These are phyloP conservation scores for Leptestheria dahalacensis DNA, from an alignment of 1,140 invertebrate genomes.

Conservation along the genomic window DNA sequence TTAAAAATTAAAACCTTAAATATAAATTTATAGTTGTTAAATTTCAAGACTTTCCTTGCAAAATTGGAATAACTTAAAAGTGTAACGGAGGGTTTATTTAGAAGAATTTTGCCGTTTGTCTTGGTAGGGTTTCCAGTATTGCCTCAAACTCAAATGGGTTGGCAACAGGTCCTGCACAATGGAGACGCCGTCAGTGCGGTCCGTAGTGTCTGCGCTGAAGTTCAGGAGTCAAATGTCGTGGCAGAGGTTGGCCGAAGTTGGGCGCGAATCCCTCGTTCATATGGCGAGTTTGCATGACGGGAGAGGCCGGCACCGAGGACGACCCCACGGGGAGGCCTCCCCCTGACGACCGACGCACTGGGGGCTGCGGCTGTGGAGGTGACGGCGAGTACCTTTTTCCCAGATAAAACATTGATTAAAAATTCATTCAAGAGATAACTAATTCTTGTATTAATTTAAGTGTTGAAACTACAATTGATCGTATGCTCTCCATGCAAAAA, in stretches of 20 bases:
- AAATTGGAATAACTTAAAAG: too few relatives aligned
- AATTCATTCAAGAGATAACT: neutral
- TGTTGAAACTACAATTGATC: neutral
- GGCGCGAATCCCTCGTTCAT: slow-evolving; percentile 1
- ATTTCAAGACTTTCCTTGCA: too few relatives aligned
- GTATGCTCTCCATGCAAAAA: too few relatives aligned
- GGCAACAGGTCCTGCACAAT: too few relatives aligned
- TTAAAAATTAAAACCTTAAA: too few relatives aligned
- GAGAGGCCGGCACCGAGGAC: slow-evolving; percentile 16
- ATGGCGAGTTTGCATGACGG: slow-evolving; percentile 14
- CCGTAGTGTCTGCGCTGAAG: slow-evolving; percentile 39
- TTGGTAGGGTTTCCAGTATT: too few relatives aligned
- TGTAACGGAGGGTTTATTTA: too few relatives aligned
- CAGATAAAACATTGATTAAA: neutral
- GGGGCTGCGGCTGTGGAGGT: slow-evolving; percentile 11
- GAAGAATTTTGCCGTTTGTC: too few relatives aligned
- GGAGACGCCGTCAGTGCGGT: neutral
- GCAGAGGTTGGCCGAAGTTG: neutral
- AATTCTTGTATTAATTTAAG: neutral
- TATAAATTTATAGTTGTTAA: too few relatives aligned
- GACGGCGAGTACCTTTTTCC: slow-evolving; percentile 10
- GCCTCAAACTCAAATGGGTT: too few relatives aligned
- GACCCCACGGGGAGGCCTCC: slow-evolving; percentile 8
- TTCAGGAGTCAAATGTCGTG: slow-evolving; percentile 49
- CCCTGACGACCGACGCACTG: slow-evolving; percentile 7